Percentiles rank a stretch among this genome's conserved stretches.
These are phyloP conservation scores for Scaptodrosophila lebanonensis DNA, from an alignment of 1,140 invertebrate genomes.

Conservation along the genomic window DNA sequence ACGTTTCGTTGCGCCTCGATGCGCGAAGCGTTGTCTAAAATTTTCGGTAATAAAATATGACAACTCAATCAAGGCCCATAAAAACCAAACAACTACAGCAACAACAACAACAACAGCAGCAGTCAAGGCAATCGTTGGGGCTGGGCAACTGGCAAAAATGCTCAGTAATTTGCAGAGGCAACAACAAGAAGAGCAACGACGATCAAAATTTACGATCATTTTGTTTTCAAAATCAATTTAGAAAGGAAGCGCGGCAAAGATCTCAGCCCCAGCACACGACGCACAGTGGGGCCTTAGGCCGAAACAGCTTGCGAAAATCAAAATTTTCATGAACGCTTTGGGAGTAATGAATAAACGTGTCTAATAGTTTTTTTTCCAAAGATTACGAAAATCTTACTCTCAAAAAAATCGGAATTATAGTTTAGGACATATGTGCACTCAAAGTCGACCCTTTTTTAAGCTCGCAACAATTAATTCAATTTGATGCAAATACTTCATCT, in stretches of 20 bases:
- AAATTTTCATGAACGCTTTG: no score
- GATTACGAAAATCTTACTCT: no score
- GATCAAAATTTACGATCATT: slow-evolving; percentile 75
- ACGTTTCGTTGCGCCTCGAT: slow-evolving; percentile 44
- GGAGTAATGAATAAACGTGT: no score
- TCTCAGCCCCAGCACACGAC: slow-evolving; percentile 57
- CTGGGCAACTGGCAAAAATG: slow-evolving; percentile 51
- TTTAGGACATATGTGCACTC: no score
- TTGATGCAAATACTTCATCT: no score
- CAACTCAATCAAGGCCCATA: slow-evolving; percentile 77
- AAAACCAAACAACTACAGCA: slow-evolving; percentile 38
- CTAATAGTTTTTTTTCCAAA: no score
- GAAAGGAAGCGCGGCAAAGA: slow-evolving; percentile 73
- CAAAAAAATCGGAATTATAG: no score
- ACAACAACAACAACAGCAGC: slow-evolving; percentile 15
- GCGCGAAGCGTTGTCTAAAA: slow-evolving; percentile 63
- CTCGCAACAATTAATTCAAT: no score
- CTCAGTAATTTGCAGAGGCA: slow-evolving; percentile 67
- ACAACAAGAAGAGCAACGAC: slow-evolving; percentile 64
- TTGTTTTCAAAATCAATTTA: slow-evolving; percentile 76
- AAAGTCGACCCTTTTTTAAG: no score
- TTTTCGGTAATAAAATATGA: slow-evolving; percentile 77
- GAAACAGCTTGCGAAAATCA: slow-evolving; percentile 8
- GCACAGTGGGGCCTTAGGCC: slow-evolving; percentile 1
- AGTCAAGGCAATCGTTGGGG: no score